Evolutionary conservation across 2,888 invertebrate genomes (phyloP).

Genomic region (Marasmarcha lunaedactyla): DNA sequence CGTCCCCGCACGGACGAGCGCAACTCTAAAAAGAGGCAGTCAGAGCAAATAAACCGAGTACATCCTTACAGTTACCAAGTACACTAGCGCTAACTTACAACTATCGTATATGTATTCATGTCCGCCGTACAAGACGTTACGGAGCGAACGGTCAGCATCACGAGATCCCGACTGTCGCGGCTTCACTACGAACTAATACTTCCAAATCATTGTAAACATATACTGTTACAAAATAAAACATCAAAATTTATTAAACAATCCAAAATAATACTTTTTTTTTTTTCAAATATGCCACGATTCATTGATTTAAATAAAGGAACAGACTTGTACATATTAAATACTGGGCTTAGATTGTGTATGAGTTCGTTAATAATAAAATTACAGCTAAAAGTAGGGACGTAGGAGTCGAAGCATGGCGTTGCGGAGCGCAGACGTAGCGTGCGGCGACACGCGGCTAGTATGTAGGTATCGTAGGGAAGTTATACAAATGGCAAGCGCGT

Average conservation of each 20-base stretch:
- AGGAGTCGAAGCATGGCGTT: constrained; percentile 22
- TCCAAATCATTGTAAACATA: constrained; percentile 35
- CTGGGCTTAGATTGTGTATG: constrained; percentile 42
- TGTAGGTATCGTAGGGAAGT: neutral
- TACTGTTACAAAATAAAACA: constrained; percentile 23
- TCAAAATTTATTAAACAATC: constrained; percentile 21
- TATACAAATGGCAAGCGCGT: constrained; percentile 49
- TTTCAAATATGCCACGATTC: constrained; percentile 1
- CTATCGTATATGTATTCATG: constrained; percentile 67
- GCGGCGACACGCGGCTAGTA: too few species aligned
- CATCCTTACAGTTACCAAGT: constrained; percentile 39
- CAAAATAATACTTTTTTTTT: constrained; percentile 8
- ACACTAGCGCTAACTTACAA: constrained; percentile 42
- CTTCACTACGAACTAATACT: constrained; percentile 46
- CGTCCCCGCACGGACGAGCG: too few species aligned
- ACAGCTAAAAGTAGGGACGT: constrained; percentile 49
- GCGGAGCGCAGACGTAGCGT: neutral
- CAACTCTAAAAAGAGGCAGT: constrained; percentile 15
- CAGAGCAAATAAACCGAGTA: constrained; percentile 44
- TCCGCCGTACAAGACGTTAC: constrained; percentile 45
- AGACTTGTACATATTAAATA: constrained; percentile 35
- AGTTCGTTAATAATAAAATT: constrained; percentile 30
- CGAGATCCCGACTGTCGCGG: constrained; percentile 53
- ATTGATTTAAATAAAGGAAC: constrained; percentile 9
- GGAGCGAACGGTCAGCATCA: constrained; percentile 43